Conservation (phyloP, 2,888 invertebrate species). For the Rotaria magnacalcarata region DNA sequence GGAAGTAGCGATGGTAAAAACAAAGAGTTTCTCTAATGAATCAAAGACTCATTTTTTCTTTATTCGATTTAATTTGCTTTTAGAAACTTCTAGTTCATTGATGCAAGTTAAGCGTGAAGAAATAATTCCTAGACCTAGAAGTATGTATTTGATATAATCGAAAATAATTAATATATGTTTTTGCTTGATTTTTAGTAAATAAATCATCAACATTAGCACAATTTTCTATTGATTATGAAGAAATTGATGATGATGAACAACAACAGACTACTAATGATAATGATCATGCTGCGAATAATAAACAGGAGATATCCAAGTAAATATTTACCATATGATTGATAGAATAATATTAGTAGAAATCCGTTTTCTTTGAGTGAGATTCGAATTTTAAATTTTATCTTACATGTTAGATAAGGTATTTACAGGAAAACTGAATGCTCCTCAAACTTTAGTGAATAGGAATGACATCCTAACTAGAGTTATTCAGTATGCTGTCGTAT, state of each 20-base stretch:
- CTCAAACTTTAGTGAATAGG: no score
- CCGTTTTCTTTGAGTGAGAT: no score
- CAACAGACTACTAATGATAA: neutral
- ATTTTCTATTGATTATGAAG: slow-evolving; percentile 14
- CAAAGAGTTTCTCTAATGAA: neutral
- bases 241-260: neutral
- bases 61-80: neutral
- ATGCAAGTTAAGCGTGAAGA: neutral
- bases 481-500: no score
- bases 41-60: neutral
- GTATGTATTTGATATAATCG: neutral
- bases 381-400: no score
- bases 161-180: neutral
- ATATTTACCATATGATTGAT: neutral
- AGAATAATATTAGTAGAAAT: no score
- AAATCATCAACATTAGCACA: slow-evolving; percentile 4
- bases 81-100: neutral
- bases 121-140: neutral
- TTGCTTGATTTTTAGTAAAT: neutral
- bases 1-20: neutral
- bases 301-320: neutral
- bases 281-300: neutral
- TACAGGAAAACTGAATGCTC: no score
- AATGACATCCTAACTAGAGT: no score
- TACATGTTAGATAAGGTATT: no score